Evolutionary conservation across 2,888 invertebrate species (phyloP).

Genomic region (Drosophila melanosoma): DNA sequence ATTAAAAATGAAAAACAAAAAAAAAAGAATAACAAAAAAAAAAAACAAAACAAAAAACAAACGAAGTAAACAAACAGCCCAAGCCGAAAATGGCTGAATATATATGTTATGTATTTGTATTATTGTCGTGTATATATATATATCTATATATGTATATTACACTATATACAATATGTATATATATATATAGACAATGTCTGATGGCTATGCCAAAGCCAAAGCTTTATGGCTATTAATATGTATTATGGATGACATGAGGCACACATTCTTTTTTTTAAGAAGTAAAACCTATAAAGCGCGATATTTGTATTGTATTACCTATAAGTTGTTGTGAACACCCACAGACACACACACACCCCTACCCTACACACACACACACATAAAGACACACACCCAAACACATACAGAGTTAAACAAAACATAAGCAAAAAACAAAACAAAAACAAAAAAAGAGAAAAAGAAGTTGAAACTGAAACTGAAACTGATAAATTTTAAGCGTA

Average conservation of each 20-base stretch:
- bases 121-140: constrained; percentile 58
- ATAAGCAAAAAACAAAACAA: constrained; percentile 26
- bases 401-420: constrained; percentile 48
- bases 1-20: constrained; percentile 49
- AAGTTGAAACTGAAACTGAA: constrained; percentile 70
- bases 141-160: constrained; percentile 23
- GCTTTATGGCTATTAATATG: constrained; percentile 65
- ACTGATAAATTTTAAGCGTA: constrained; percentile 72
- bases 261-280: constrained; percentile 79
- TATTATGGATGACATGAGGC: constrained; percentile 84
- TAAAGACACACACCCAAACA: constrained; percentile 11
- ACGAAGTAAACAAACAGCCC: constrained; percentile 30
- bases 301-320: constrained; percentile 78
- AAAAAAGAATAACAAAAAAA: constrained; percentile 14
- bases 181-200: constrained; percentile 55
- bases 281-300: constrained; percentile 70
- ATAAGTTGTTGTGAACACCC: constrained; percentile 73
- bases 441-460: constrained; percentile 57
- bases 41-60: constrained; percentile 24
- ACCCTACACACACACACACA: neutral
- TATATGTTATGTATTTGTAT: constrained; percentile 57
- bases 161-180: constrained; percentile 24
- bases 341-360: constrained; percentile 14
- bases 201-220: constrained; percentile 45
- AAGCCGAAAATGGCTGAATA: constrained; percentile 38